Evolutionary conservation across 2,113 vertebrate genomes (phyloP).

Genomic region (Silurus glanis): DNA sequence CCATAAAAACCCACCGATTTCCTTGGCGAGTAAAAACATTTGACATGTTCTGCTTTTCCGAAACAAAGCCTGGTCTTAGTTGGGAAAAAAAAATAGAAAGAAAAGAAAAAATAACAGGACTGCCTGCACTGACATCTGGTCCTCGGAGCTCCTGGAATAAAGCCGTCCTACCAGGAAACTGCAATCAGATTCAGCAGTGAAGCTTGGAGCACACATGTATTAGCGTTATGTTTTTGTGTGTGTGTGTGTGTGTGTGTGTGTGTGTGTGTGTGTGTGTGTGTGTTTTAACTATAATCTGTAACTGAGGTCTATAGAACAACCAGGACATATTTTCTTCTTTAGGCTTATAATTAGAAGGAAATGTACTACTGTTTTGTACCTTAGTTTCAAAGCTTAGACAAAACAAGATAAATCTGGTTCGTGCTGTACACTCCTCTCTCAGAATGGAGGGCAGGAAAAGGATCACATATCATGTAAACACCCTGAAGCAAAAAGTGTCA

Average conservation of each 20-base stretch:
- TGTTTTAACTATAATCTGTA: background rate
- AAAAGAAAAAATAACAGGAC: background rate
- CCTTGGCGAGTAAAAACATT: background rate
- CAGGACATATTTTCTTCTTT: background rate
- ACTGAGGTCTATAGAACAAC: background rate
- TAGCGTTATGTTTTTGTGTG: no score
- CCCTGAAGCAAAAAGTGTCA: constrained; percentile 19
- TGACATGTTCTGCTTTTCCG: background rate
- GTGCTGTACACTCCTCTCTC: background rate
- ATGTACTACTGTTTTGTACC: background rate
- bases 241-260: no score
- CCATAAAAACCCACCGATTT: background rate
- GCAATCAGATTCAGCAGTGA: constrained; percentile 28
- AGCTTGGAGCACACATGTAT: background rate
- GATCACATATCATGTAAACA: constrained; percentile 44
- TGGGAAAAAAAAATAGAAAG: background rate
- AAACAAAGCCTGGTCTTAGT: background rate
- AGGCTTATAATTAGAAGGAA: background rate
- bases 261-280: no score
- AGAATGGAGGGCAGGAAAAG: background rate
- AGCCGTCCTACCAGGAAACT: constrained; percentile 8
- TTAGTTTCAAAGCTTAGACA: background rate
- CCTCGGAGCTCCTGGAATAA: background rate
- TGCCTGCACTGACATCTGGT: background rate
- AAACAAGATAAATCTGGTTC: background rate